Evolutionary conservation across 2,888 invertebrate species (phyloP).

Genomic region (Sussaba pulchella): DNA sequence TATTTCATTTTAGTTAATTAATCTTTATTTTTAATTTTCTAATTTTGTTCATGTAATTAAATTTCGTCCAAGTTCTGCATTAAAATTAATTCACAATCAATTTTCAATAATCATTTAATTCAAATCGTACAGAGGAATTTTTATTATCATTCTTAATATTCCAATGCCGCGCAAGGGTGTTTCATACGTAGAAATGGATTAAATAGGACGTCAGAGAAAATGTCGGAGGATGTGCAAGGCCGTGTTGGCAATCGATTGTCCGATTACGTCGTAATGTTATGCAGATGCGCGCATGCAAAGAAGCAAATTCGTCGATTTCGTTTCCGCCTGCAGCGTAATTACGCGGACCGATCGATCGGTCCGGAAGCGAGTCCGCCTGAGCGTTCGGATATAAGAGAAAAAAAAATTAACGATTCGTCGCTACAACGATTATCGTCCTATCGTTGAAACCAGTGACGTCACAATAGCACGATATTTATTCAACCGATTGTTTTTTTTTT

Average conservation of each 20-base stretch:
- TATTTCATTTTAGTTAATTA: too few relatives aligned
- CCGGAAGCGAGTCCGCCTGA: neutral
- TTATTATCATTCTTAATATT: too few relatives aligned
- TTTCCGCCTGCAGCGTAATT: neutral
- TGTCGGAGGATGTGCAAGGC: constrained; percentile 20
- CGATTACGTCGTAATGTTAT: constrained; percentile 8
- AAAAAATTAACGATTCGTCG: constrained; percentile 5
- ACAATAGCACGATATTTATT: neutral
- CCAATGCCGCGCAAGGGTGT: too few relatives aligned
- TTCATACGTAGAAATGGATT: too few relatives aligned
- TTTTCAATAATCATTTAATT: too few relatives aligned
- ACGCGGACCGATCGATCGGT: neutral
- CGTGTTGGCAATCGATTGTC: neutral
- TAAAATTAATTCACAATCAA: too few relatives aligned
- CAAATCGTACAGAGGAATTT: too few relatives aligned
- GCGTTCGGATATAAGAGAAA: neutral
- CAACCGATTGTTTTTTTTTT: constrained; percentile 6
- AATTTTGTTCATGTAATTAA: too few relatives aligned
- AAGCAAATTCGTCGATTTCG: constrained; percentile 3
- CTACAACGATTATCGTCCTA: constrained; percentile 11
- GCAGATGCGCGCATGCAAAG: constrained; percentile 15
- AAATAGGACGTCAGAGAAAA: neutral
- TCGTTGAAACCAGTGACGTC: neutral
- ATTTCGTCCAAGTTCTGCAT: too few relatives aligned
- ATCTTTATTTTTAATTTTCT: neutral